Conservation (phyloP, 2,888 invertebrate genomes). For the Ormyrus pomaceus region DNA sequence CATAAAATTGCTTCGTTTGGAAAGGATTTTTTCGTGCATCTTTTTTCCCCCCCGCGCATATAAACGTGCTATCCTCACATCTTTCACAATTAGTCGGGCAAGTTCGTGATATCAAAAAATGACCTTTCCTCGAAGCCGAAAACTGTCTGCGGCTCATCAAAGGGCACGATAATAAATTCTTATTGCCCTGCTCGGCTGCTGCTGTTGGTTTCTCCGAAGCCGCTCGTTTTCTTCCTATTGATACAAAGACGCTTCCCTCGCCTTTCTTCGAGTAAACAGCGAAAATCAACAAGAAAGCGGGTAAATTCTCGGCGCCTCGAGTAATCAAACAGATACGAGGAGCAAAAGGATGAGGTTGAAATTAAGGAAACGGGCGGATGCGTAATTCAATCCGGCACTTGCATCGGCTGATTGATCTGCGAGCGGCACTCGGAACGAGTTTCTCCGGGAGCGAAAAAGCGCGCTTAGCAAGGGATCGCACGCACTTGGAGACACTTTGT, state of each 20-base stretch:
- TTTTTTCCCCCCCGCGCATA: conserved; percentile 22
- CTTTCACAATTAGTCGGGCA: conserved; percentile 67
- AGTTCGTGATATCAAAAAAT: conserved; percentile 71
- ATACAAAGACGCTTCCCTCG: conserved; percentile 9
- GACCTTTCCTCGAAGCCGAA: conserved; percentile 71
- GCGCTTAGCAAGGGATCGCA: conserved; percentile 3
- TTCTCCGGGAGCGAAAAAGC: not conserved
- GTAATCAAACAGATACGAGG: not conserved
- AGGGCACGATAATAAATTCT: conserved; percentile 72
- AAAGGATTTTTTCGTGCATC: conserved; percentile 42
- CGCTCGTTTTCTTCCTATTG: conserved; percentile 39
- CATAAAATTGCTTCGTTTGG: conserved; percentile 44
- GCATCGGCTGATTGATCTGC: not conserved
- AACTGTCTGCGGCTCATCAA: conserved; percentile 69
- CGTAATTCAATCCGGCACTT: too few relatives aligned
- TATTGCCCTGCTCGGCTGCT: conserved; percentile 65
- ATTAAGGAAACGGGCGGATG: too few relatives aligned
- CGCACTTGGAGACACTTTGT: conserved; percentile 20
- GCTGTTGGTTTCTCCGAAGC: conserved; percentile 39
- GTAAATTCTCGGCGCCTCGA: not conserved
- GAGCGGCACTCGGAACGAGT: conserved; percentile 1
- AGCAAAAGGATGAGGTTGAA: not conserved
- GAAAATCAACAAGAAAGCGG: conserved; percentile 41
- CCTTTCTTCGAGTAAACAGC: conserved; percentile 5
- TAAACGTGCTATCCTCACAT: conserved; percentile 50